Evolutionary conservation across 92 coral and sea anemone genomes (phyloP), one percentile per base, ranked within the genome.

Genomic region (Palythoa grandis): DNA sequence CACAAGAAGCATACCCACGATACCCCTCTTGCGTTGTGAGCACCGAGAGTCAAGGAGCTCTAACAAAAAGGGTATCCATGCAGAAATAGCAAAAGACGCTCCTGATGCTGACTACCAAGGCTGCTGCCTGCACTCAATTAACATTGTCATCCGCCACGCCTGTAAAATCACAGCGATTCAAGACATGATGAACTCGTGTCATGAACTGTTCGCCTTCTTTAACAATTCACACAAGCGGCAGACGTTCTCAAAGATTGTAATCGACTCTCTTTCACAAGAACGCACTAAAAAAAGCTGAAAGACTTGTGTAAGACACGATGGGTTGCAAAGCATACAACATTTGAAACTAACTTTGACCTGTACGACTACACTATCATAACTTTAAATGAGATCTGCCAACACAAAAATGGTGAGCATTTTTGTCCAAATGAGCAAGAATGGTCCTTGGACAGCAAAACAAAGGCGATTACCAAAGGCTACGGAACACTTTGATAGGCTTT

Each of bases 161-260:
- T 86, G 95, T 65, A 57, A 89, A 92, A 29, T 29, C 35, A 29
- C 35, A 29, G 35, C 35, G 35, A 29, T 29, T 72, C 35, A 29
- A 29, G 0, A 29, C 35, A 87, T 92, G 91, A 92, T 90, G 93
- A 92, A 90, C 84, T 87, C 80, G 70, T 90, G 93, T 74, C 82
- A 80, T 17, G 93, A 92, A 74, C 84, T 90, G 84, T 92, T 77
- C 70, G 90, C 85, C n/a, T n/a, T n/a, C n/a, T n/a, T n/a, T n/a
- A 93, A 92, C 93, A 92, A 92, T 78, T 90, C 90, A 77, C 95
- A 90, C 65, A 92, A 93, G 90, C 83, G 91, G 78, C 96, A 92
- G 93, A 88, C 73, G 68, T 90, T 90, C 89, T 50, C 90, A 82
- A 75, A 90, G 74, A 65, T 90, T 37, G 88, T 88, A 70, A 84